These are phyloP conservation scores for Sceloporus tristichus DNA, from an alignment of 2,113 vertebrate species.

Conservation along the genomic window DNA sequence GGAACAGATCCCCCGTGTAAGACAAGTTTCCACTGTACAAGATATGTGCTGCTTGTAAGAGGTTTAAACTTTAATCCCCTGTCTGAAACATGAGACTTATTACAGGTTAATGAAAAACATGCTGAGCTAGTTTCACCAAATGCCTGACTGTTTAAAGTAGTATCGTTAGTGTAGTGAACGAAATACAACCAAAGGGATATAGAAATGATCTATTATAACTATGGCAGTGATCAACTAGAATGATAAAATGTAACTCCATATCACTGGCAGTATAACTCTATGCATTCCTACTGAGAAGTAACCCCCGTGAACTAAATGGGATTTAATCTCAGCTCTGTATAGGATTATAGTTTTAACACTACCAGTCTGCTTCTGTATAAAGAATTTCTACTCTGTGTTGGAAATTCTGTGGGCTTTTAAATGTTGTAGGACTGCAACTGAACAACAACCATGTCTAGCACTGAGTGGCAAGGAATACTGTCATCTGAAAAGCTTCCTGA, in stretches of 20 bases:
- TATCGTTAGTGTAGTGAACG: background rate
- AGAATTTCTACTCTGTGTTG: too few relatives aligned
- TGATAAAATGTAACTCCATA: background rate
- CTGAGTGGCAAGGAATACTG: too few relatives aligned
- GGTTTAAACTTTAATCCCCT: background rate
- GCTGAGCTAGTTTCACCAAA: background rate
- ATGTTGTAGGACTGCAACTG: too few relatives aligned
- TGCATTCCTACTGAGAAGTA: background rate
- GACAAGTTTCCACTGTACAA: too few relatives aligned
- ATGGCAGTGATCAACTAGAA: background rate
- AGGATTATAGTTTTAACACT: too few relatives aligned
- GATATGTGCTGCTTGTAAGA: background rate
- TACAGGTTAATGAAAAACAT: background rate
- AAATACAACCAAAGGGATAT: background rate
- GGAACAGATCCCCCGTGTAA: too few relatives aligned
- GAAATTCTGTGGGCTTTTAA: too few relatives aligned
- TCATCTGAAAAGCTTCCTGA: too few relatives aligned
- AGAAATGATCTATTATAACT: background rate
- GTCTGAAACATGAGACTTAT: background rate
- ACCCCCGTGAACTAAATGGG: too few relatives aligned
- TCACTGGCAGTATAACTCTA: background rate
- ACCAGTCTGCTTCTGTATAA: too few relatives aligned
- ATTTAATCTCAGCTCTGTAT: too few relatives aligned
- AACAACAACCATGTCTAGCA: too few relatives aligned
- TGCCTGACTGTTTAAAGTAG: background rate